Base-by-base conservation (phyloP, 2,888 invertebrate species). In the Pocota personata region DNA sequence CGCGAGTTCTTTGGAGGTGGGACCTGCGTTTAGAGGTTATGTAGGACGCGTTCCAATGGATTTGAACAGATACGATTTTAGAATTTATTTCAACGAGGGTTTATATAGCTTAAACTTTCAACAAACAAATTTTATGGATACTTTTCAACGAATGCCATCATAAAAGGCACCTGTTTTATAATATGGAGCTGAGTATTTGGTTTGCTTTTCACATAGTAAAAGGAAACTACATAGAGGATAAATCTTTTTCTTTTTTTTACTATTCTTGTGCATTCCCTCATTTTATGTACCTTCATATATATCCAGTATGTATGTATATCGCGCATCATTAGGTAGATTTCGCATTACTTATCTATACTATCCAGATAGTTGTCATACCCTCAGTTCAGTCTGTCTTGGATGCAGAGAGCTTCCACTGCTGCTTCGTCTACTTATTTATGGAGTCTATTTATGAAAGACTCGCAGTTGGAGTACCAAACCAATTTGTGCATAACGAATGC, bases 401-500 rank as follows among this genome's bases (percentile, higher is more conserved):
- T 66, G n/a, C 16, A 50, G 32, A 32, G 19, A 58, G 50, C n/a
- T 58, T 50, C 16, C 46, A 27, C 14, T 1, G 14, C 32, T 50
- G 24, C 24, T 35, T 50, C 10, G 6, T 43, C n/a, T 8, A 40
- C 35, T 66, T 72, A 58, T 72, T 71, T 50, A 72, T 72, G 48
- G 8, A 50, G 48, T 64, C 64, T 79, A 32, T 79, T 66, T 72
- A 73, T 72, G 48, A 64, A 58, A 32, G 64, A 66, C 72, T 64
- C 37, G 21, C 32, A 73, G 73, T 58, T 66, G 58, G 50, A 73
- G 79, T 80, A 58, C 32, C 58, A 67, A 52, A 76, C 67, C 35
- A 57, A 82, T 67, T 60, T 60, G 24, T 60, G 72, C 62, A 62
- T 69, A 76, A 82, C 76, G 62, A 64, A 60, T 35, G 27, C 35